Conservation (phyloP, 2,113 vertebrate species). For the Echinops telfairi region DNA sequence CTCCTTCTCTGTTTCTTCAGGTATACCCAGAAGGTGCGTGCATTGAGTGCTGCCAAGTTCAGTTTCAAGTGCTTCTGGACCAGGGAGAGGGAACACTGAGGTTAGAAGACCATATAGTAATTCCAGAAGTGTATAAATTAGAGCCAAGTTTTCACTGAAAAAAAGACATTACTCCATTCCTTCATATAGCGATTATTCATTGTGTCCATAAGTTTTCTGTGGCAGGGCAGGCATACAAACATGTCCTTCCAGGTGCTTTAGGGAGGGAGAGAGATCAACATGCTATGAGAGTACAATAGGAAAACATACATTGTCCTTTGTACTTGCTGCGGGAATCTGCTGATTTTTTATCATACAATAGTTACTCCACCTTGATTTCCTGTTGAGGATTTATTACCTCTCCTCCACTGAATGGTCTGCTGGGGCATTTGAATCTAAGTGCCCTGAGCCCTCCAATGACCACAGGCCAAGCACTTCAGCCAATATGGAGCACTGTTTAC, state of each 20-base stretch:
- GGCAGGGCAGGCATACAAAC: neutral
- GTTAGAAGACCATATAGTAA: neutral
- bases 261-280: neutral
- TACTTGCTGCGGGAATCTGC: neutral
- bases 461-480: neutral
- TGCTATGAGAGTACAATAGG: neutral
- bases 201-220: neutral
- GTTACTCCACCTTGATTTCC: neutral
- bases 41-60: neutral
- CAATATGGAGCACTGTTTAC: neutral
- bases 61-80: neutral
- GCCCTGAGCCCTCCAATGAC: neutral
- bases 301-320: neutral
- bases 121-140: neutral
- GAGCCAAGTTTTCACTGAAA: slow-evolving; percentile 7
- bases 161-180: neutral
- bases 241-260: neutral
- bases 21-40: neutral
- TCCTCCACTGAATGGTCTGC: neutral
- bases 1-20: neutral
- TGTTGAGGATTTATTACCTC: neutral
- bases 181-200: slow-evolving; percentile 22
- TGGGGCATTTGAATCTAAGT: neutral
- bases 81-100: neutral
- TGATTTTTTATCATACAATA: neutral